Base-by-base conservation (phyloP, 1,140 invertebrate genomes). In the Drosophila tani region DNA sequence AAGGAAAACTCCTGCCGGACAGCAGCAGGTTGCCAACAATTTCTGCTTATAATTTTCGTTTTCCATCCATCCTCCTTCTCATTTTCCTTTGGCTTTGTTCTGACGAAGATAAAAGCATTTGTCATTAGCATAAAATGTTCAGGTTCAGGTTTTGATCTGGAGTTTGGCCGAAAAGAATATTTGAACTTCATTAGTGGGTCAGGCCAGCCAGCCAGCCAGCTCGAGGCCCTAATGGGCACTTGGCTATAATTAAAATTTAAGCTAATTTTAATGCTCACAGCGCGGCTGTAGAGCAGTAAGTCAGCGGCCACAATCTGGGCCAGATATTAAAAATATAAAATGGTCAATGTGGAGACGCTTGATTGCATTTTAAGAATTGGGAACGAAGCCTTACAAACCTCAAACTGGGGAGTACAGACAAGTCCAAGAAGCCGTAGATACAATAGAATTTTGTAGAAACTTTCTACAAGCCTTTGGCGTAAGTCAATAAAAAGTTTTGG, bases 41-140 rank as follows among this genome's bases (percentile, higher is more conserved):
- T 80, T 83, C 68, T 77, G 62, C 71, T 76, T 83, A 81, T 81
- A 75, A 80, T 88, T 81, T 80, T 83, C 75, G 14, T 51, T 60
- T 75, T 47, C 51, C 62, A 65, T 47, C 51, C 62, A 62, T 73
- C 50, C 35, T 35, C 41, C 59, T 57, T 46, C 46, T 62, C 53
- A 24, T 55, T 55, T 55, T 56, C 58, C 60, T 64, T 69, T 38
- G 53, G 38, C 58, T 76, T 69, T 78, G 63, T 75, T 78, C 66
- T 75, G 64, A 27, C 67, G 32, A 67, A 88, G 84, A 88, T 88
- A 88, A 88, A 88, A 88, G 84, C 84, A 90, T 90, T 88, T 88
- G 85, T 90, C 84, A 88, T 88, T 88, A 88, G 84, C 84, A 90
- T 88, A 84, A 90, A 88, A 90, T 81, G 75, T 71, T 50, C 67